Conservation (phyloP, 2,113 vertebrate genomes). For the Ciconia maguari region DNA sequence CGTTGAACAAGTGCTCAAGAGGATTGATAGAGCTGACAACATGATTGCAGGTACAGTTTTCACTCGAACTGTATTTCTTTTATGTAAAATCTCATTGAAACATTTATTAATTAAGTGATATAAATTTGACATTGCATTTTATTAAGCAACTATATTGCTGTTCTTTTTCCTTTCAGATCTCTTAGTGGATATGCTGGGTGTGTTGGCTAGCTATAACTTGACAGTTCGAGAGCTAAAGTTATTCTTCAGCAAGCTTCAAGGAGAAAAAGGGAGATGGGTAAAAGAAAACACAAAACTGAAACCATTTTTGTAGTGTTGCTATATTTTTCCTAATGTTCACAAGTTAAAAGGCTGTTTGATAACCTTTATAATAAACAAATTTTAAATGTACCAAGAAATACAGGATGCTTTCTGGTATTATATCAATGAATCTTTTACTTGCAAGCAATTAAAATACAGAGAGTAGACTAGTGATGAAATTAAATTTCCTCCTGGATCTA, state of each 20-base stretch:
- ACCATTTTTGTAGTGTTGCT: not conserved
- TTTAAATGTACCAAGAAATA: not conserved
- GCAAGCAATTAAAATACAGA: not conserved
- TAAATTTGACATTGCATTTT: not conserved
- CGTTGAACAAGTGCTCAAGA: slow-evolving; percentile 87
- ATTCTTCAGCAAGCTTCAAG: slow-evolving; percentile 97
- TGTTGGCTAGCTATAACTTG: slow-evolving; percentile 95
- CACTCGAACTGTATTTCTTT: not conserved
- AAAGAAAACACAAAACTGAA: slow-evolving; percentile 31
- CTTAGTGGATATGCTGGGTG: slow-evolving; percentile 95
- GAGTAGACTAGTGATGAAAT: not conserved
- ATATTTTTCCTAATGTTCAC: not conserved
- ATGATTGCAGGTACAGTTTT: slow-evolving; percentile 91
- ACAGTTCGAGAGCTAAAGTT: slow-evolving; percentile 96
- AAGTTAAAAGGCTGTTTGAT: not conserved
- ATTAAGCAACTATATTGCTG: not conserved
- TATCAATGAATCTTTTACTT: not conserved
- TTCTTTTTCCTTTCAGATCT: slow-evolving; percentile 81
- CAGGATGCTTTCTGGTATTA: not conserved
- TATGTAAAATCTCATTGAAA: not conserved
- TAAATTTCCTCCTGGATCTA: not conserved
- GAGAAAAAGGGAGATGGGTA: slow-evolving; percentile 95
- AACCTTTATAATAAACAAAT: not conserved
- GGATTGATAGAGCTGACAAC: slow-evolving; percentile 84
- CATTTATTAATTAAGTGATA: not conserved